phyloP scores from a whole-genome alignment of 1,140 invertebrate genomes.

The Capitella teleta region DNA sequence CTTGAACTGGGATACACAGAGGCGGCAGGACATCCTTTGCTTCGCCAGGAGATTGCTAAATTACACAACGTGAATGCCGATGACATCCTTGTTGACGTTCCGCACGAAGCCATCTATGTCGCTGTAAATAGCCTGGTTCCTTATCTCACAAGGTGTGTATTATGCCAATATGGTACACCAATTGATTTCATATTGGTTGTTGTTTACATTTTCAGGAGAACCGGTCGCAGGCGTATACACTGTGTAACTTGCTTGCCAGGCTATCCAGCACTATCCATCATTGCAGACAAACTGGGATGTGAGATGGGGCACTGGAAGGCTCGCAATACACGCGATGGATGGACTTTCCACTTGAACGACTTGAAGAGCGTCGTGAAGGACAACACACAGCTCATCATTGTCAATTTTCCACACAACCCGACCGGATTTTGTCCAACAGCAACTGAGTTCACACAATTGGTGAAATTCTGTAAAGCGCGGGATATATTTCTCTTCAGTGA shows the following conservation, averaged over 20 bases:
- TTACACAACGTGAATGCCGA: neutral
- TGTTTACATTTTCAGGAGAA: no score
- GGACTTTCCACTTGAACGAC: neutral
- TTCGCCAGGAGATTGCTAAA: neutral
- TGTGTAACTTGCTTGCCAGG: neutral
- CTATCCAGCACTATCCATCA: neutral
- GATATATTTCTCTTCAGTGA: neutral
- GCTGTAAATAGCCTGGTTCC: neutral
- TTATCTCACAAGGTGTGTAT: neutral
- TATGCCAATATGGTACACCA: no score
- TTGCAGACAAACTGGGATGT: neutral
- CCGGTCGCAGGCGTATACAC: neutral
- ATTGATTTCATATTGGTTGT: no score
- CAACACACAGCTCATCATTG: neutral
- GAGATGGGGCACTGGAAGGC: neutral
- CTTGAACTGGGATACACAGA: no score
- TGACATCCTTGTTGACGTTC: neutral
- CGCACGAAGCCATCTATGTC: neutral
- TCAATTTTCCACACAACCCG: constrained; percentile 2
- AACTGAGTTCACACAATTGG: neutral
- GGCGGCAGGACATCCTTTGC: neutral
- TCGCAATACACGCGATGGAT: neutral
- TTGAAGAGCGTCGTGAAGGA: neutral
- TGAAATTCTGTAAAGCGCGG: neutral
- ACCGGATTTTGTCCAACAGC: neutral